Conservation (phyloP, 2,113 vertebrate genomes). For the Ictidomys tridecemlineatus region DNA sequence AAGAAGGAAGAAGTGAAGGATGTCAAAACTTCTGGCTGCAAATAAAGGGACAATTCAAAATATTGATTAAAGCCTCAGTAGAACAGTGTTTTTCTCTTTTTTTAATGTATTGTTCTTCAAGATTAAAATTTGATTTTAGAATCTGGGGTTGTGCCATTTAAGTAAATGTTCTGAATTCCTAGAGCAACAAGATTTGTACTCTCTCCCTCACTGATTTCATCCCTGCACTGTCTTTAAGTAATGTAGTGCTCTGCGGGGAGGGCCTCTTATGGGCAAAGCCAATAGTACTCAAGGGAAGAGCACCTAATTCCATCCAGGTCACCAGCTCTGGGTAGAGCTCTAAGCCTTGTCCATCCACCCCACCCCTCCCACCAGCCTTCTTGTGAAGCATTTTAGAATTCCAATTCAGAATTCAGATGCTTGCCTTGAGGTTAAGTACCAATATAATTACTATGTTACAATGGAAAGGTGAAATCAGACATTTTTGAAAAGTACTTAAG, state of each 20-base stretch:
- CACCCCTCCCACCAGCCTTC: not conserved
- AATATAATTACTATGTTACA: not conserved
- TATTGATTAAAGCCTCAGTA: not conserved
- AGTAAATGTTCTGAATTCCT: constrained; percentile 1
- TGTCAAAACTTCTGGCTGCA: not conserved
- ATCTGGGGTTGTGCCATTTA: not conserved
- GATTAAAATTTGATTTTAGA: not conserved
- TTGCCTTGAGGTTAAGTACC: not conserved
- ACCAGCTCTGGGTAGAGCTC: not conserved
- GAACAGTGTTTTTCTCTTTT: not conserved
- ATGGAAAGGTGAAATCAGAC: not conserved
- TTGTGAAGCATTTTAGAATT: not conserved
- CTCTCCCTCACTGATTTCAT: not conserved
- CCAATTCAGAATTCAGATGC: not conserved
- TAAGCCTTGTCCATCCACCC: too few species aligned
- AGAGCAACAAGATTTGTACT: not conserved
- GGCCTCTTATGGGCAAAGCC: not conserved
- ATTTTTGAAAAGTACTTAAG: not conserved
- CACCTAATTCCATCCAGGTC: not conserved
- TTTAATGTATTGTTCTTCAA: not conserved
- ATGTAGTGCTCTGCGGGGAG: not conserved
- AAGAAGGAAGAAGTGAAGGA: not conserved
- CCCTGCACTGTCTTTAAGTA: not conserved
- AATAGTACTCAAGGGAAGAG: not conserved
- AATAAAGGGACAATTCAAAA: not conserved